A percentile compares a stretch with the other conserved stretches of the same genome.
Evolutionary conservation across 2,888 invertebrate species (phyloP).

Genomic region (Drosophila kambysellisi): DNA sequence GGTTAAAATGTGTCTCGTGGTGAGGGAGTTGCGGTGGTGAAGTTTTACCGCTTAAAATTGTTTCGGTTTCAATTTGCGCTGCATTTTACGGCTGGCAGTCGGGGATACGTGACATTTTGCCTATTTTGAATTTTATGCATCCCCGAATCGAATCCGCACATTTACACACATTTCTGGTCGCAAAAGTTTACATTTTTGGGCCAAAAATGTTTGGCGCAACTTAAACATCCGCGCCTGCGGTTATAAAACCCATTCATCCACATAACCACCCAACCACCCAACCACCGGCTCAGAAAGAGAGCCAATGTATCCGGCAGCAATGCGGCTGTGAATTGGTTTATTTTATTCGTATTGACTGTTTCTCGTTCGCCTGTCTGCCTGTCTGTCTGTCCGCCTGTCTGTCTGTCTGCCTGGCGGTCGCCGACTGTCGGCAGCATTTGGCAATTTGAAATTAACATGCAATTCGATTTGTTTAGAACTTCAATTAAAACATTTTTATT

Average conservation of each 20-base stretch:
- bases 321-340: conserved; percentile 78
- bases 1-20: conserved; percentile 68
- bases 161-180: conserved; percentile 61
- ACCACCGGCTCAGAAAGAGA: not conserved
- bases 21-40: conserved; percentile 1
- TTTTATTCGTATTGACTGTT: conserved; percentile 70
- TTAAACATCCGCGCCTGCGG: conserved; percentile 58
- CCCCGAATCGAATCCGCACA: conserved; percentile 56
- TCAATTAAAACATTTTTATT: conserved; percentile 67
- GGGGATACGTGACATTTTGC: conserved; percentile 73
- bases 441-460: conserved; percentile 73
- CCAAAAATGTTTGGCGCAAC: conserved; percentile 54
- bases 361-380: not conserved
- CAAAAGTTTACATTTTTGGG: conserved; percentile 64
- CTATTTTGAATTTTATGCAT: conserved; percentile 77
- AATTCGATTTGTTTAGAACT: conserved; percentile 71
- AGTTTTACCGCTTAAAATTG: conserved; percentile 56
- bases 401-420: not conserved
- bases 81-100: conserved; percentile 48
- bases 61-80: conserved; percentile 70
- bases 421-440: conserved; percentile 46
- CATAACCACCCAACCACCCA: not conserved
- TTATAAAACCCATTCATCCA: not conserved
- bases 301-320: conserved; percentile 53
- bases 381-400: not conserved